Evolutionary conservation across 2,888 invertebrate genomes (phyloP), one percentile per base, ranked within the genome.

Genomic region (Acleris literana): DNA sequence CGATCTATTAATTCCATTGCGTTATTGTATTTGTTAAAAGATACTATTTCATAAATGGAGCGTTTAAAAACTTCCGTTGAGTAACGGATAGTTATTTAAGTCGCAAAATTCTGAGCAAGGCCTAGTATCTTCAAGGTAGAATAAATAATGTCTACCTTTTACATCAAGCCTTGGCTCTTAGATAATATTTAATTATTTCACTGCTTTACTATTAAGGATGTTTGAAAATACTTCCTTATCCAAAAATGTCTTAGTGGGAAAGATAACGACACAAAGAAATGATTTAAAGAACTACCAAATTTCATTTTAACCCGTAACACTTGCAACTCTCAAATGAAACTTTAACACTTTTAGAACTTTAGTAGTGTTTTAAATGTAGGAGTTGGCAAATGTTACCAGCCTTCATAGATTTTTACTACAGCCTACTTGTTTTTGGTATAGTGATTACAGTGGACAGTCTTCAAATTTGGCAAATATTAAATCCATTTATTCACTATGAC

Each of bases 1-100:
- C 84, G 86, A 87, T 84, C 80, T 85, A 88, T 89, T 86, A 90
- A 90, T 90, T 90, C 88, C 89, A 74, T 86, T 79, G 83, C 82
- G 79, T 88, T 86, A 84, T 86, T 87, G 81, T 83, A 81, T 60
- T 60, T 56, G 48, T 59, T 59, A 48, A 11, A 20, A 57, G 22
- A 57, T 22, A 9, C 55, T 43, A 20, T 43, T 55, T n/a, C 55
- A 43, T 16, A 9, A 43, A 55, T 7, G 16, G 20, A 16, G 18
- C 3, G 44, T 56, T 46, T 5, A 22, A 57, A 44, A 57, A 22
- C 20, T 46, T 25, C 46, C n/a, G 9, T n/a, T 57, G 57, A 25
- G 25, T 57, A 25, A 57, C 57, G 13, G 7, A 46, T 22, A 44
- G n/a, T 46, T 13, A 56, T 18, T 25, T 1, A 25, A 57, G 25